Evolutionary conservation across 2,113 vertebrate genomes (phyloP), one percentile per base, ranked within the genome.

Genomic region (Puntigrus tetrazona): DNA sequence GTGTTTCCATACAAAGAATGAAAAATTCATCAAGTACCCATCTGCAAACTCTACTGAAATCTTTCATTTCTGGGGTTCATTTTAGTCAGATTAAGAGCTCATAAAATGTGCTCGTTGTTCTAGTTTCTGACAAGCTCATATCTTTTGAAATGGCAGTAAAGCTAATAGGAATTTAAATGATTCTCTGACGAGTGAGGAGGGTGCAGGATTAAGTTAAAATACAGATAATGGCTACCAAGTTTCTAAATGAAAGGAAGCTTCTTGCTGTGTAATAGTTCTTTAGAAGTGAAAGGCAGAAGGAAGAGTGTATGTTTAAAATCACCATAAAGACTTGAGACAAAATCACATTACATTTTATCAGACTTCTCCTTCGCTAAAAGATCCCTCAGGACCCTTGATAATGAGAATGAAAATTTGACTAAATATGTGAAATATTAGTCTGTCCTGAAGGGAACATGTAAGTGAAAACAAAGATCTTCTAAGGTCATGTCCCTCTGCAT

Each of bases 91-190:
- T 82, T 70, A 55, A 70, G 65, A 85, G 65, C 78, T 70, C 70
- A 70, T 81, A 79, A 84, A 85, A 82, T 81, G 82, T 41, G 50
- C 47, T 25, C 29, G 59, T 74, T 82, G 74, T 72, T 70, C 57
- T 69, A 78, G 38, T 70, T 82, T 65, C 34, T 70, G 61, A 82
- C 73, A 65, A 75, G 73, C 47, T 25, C n/a, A 78, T 76, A 69
- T 82, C 74, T 77, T 70, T 45, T 78, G 88, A 90, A 90, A 92
- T 91, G 78, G 84, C 81, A 92, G 85, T 86, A 85, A 91, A 89
- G 82, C 69, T 93, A 94, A 93, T 93, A 87, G 84, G 89, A 82
- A 94, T 93, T 92, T 92, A 94, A 94, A 89, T 93, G 87, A 67
- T 88, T 91, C 90, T 92, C 91, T 90, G 92, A 92, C 91, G 88